phyloP scores from a whole-genome alignment of 2,797 vertebrate genomes.

The Cryptoblepharus egeriae region DNA sequence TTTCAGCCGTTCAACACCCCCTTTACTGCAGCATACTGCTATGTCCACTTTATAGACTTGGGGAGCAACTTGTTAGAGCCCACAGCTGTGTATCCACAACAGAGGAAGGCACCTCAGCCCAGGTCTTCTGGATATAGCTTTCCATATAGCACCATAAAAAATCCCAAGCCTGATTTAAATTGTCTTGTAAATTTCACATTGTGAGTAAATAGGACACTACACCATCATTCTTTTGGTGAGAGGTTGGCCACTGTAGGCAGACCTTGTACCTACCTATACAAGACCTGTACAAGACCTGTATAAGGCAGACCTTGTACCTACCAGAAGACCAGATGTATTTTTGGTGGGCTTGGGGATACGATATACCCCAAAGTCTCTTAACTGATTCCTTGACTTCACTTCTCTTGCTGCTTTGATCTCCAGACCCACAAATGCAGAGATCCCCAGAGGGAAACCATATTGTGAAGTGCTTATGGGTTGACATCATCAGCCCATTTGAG shows the following conservation, averaged over 20 bases:
- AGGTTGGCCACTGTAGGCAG: rapidly evolving
- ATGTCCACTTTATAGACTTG: too few species aligned
- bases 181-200: neutral
- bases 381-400: neutral
- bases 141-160: too few species aligned
- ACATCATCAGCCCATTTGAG: neutral
- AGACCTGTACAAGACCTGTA: too few species aligned
- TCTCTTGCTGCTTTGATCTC: neutral
- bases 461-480: neutral
- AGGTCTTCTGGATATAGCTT: too few species aligned
- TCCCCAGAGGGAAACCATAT: too few species aligned
- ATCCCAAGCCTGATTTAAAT: too few species aligned
- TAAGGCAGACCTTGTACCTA: rapidly evolving
- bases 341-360: neutral
- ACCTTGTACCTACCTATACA: rapidly evolving
- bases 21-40: too few species aligned
- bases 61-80: too few species aligned
- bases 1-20: too few species aligned
- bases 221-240: neutral
- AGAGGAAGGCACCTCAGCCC: too few species aligned
- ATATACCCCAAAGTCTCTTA: rapidly evolving
- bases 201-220: neutral
- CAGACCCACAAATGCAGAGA: neutral
- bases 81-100: too few species aligned
- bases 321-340: neutral